A percentile compares a stretch with the other conserved stretches of the same genome.
phyloP scores from a whole-genome alignment of 2,888 invertebrate species.

The Nomada goodeniana region DNA sequence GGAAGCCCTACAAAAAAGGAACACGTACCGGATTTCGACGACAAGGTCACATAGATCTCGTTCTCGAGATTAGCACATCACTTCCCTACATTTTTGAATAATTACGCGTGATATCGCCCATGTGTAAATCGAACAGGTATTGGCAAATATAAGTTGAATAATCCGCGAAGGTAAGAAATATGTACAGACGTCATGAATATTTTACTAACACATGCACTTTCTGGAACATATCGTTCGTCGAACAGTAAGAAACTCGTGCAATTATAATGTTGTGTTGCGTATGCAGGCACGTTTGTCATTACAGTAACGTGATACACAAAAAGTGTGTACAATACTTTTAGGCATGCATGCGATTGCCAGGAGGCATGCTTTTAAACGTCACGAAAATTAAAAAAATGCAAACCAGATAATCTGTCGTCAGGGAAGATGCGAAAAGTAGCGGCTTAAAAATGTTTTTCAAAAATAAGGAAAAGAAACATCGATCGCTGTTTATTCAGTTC shows the following conservation, averaged over 20 bases:
- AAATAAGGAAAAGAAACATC: not conserved
- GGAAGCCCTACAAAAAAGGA: constrained; percentile 12
- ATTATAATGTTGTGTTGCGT: not conserved
- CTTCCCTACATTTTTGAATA: constrained; percentile 10
- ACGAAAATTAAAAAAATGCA: not conserved
- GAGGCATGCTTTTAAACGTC: too few relatives aligned
- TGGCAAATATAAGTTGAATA: not conserved
- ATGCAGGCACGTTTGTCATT: not conserved
- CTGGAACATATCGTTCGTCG: not conserved
- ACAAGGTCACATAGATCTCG: constrained; percentile 36
- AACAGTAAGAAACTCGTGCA: not conserved
- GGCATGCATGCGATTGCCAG: not conserved
- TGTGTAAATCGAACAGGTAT: constrained; percentile 1
- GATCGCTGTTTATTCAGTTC: not conserved
- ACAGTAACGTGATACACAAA: not conserved
- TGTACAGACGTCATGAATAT: not conserved
- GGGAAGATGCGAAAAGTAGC: not conserved
- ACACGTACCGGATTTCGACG: constrained; percentile 33
- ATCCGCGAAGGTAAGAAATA: not conserved
- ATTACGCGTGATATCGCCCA: constrained; percentile 1
- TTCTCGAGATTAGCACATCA: not conserved
- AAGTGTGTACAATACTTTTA: not conserved
- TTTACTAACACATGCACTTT: not conserved
- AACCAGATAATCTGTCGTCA: too few relatives aligned
- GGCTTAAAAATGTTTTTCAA: not conserved